phyloP scores from a whole-genome alignment of 1,140 invertebrate genomes.

The Fopius arisanus region DNA sequence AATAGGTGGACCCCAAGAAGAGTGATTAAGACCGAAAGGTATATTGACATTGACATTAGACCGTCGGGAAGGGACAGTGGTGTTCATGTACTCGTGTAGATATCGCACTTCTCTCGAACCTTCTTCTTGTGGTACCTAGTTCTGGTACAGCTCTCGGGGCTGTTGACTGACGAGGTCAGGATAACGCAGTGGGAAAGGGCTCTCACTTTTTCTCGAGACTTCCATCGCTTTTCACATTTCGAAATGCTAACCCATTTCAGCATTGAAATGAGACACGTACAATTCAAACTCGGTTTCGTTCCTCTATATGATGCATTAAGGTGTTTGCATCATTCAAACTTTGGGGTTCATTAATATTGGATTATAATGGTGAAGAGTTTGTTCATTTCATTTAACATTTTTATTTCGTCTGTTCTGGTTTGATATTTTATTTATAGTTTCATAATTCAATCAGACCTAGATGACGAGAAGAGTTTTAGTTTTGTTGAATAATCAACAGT shows the following conservation, averaged over 20 bases:
- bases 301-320: background rate
- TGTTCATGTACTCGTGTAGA: background rate
- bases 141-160: too few relatives aligned
- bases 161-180: background rate
- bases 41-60: constrained; percentile 37
- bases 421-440: too few relatives aligned
- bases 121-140: too few relatives aligned
- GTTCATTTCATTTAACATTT: too few relatives aligned
- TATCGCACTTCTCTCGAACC: too few relatives aligned
- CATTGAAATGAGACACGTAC: constrained; percentile 1
- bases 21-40: background rate
- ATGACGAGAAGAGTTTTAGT: too few relatives aligned
- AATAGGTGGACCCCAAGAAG: background rate
- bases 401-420: too few relatives aligned
- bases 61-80: background rate
- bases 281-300: background rate
- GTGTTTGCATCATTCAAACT: background rate
- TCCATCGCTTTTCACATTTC: background rate
- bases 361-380: too few relatives aligned
- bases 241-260: background rate
- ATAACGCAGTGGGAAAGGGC: background rate
- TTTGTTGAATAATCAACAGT: too few relatives aligned
- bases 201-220: background rate
- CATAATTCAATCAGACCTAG: too few relatives aligned
- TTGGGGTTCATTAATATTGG: too few relatives aligned